Conservation (phyloP, 1,140 invertebrate species). For the Notospermus geniculatus region DNA sequence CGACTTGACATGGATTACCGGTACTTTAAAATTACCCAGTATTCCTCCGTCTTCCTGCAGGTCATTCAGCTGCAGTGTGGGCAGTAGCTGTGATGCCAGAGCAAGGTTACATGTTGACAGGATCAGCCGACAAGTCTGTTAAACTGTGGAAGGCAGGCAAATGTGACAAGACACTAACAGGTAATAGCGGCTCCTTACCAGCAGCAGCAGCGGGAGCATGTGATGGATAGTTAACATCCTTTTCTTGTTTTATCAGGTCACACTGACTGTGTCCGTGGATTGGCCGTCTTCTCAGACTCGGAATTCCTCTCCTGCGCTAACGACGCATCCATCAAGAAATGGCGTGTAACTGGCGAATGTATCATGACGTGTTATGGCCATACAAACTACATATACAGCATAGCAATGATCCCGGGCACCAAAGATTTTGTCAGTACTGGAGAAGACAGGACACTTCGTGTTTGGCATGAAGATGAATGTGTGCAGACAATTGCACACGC, state of each 20-base stretch:
- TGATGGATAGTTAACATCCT: not conserved
- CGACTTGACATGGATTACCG: no score
- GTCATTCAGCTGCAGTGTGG: constrained; percentile 87
- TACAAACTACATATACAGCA: constrained; percentile 66
- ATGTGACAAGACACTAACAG: constrained; percentile 53
- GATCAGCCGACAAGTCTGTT: constrained; percentile 82
- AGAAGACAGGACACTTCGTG: constrained; percentile 82
- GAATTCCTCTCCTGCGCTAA: constrained; percentile 87
- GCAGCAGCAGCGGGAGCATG: not conserved
- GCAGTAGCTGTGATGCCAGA: constrained; percentile 65
- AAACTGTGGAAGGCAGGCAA: constrained; percentile 71
- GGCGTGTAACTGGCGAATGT: constrained; percentile 75
- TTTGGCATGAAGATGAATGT: constrained; percentile 73
- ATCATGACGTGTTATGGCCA: constrained; percentile 77
- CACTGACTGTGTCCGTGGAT: constrained; percentile 82
- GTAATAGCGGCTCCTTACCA: constrained; percentile 28
- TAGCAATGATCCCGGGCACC: constrained; percentile 64
- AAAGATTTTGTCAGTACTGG: constrained; percentile 59
- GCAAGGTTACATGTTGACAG: constrained; percentile 72
- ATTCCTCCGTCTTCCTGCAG: constrained; percentile 40
- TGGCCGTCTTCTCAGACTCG: constrained; percentile 67
- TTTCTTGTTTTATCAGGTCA: constrained; percentile 64
- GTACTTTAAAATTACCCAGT: not conserved
- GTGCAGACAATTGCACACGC: constrained; percentile 76
- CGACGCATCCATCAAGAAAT: constrained; percentile 80